Percentiles rank a stretch among this genome's conserved stretches.
phyloP scores from a whole-genome alignment of 2,113 vertebrate species.

The Panthera uncia region DNA sequence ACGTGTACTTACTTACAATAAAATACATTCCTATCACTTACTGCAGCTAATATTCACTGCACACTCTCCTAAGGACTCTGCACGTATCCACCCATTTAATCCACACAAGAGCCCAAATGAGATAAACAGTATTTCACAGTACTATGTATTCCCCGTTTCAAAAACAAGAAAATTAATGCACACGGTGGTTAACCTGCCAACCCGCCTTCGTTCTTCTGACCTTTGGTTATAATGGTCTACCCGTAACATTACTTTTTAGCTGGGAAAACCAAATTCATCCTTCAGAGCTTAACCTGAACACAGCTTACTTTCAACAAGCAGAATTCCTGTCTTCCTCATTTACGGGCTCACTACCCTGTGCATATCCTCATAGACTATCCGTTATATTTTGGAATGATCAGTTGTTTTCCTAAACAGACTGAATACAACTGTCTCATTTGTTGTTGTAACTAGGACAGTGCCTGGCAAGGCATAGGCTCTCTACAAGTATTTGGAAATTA shows the following conservation, averaged over 20 bases:
- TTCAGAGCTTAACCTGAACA: background rate
- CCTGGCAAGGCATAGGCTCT: conserved; percentile 62
- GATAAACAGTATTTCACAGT: background rate
- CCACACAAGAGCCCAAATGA: background rate
- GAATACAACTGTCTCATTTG: conserved; percentile 17
- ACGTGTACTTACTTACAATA: background rate
- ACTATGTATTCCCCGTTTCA: background rate
- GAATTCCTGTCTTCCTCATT: background rate
- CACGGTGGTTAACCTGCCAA: background rate
- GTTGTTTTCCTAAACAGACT: background rate
- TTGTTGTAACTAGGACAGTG: conserved; percentile 62
- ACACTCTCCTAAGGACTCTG: conserved; percentile 3
- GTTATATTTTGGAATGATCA: background rate
- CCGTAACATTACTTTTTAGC: background rate
- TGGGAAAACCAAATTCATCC: background rate
- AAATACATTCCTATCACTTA: background rate
- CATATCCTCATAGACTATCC: background rate
- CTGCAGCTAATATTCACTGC: background rate
- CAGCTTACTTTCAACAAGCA: background rate
- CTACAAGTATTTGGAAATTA: conserved; percentile 49
- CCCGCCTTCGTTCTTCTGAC: background rate
- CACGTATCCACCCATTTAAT: conserved; percentile 3
- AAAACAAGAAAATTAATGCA: conserved; percentile 29
- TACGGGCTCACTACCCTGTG: background rate
- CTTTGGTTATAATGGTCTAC: background rate